Percentiles rank a stretch among this genome's conserved stretches.
Evolutionary conservation across 2,797 vertebrate species (phyloP).

Genomic region (Aldrovandia affinis): DNA sequence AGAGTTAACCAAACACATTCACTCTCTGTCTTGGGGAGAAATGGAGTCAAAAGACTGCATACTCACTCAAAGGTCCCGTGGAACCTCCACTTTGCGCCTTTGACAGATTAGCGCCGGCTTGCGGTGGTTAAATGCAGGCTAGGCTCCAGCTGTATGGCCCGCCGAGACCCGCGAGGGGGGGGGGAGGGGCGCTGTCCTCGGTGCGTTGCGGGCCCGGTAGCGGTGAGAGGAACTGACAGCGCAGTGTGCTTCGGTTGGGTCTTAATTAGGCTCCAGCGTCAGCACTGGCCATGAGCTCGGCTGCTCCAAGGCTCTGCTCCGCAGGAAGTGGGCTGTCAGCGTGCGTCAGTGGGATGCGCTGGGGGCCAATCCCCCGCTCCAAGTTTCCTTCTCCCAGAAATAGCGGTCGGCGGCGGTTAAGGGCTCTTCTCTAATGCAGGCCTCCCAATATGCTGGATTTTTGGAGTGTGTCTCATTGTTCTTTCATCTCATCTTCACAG

Average conservation of each 20-base stretch:
- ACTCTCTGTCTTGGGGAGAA: neutral
- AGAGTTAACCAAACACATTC: neutral
- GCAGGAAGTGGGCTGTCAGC: neutral
- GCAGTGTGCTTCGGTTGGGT: too few species aligned
- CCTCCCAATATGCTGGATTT: too few species aligned
- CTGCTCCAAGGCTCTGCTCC: neutral
- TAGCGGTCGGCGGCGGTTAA: too few species aligned
- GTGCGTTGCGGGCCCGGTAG: too few species aligned
- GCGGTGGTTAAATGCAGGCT: neutral
- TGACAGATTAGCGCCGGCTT: neutral
- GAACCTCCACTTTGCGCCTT: neutral
- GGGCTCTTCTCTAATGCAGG: too few species aligned
- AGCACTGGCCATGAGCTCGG: neutral
- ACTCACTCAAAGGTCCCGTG: neutral
- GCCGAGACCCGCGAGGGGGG: too few species aligned
- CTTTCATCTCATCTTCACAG: neutral
- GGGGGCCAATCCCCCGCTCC: neutral
- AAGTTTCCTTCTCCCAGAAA: neutral
- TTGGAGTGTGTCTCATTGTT: neutral
- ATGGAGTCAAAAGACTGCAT: neutral
- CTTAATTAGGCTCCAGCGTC: neutral
- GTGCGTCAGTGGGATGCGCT: neutral
- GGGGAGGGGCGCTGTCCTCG: too few species aligned
- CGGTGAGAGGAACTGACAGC: too few species aligned
- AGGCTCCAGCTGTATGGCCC: neutral